A percentile compares a stretch with the other conserved stretches of the same genome.
Evolutionary conservation across 2,113 vertebrate species (phyloP).

Genomic region (Ceyx melanurus): DNA sequence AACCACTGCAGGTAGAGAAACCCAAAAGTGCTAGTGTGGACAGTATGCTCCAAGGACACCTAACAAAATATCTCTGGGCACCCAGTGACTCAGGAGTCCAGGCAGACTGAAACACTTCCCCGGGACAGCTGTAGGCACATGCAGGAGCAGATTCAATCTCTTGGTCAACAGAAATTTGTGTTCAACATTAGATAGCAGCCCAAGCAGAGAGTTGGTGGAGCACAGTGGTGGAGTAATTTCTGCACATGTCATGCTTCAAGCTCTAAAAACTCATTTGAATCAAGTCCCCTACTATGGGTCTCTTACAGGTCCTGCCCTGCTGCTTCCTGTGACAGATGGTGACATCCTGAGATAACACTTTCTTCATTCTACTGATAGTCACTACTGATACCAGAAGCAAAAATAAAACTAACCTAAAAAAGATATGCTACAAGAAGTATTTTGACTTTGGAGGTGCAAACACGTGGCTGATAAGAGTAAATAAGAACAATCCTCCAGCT

Average conservation of each 20-base stretch:
- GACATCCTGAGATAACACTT: background rate
- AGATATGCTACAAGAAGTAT: background rate
- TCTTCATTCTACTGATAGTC: background rate
- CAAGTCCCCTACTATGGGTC: background rate
- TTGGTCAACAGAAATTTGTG: background rate
- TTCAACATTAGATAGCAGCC: background rate
- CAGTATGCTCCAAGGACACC: background rate
- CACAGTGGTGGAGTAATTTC: background rate
- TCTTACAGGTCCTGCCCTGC: background rate
- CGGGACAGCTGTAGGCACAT: background rate
- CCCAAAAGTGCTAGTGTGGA: background rate
- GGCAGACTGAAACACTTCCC: background rate
- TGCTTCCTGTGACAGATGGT: background rate
- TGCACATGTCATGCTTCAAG: background rate
- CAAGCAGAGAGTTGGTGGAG: background rate
- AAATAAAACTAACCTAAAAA: background rate
- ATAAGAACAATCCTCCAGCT: background rate
- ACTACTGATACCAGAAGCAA: background rate
- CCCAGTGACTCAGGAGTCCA: background rate
- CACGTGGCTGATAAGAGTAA: background rate
- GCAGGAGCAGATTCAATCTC: background rate
- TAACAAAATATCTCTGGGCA: background rate
- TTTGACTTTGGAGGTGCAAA: conserved; percentile 6
- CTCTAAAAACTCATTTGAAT: background rate
- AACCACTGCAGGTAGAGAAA: background rate